Percentiles rank a stretch among this genome's conserved stretches.
These are phyloP conservation scores for Pseudomyrmex pallidus DNA, from an alignment of 1,140 invertebrate genomes.

Conservation along the genomic window DNA sequence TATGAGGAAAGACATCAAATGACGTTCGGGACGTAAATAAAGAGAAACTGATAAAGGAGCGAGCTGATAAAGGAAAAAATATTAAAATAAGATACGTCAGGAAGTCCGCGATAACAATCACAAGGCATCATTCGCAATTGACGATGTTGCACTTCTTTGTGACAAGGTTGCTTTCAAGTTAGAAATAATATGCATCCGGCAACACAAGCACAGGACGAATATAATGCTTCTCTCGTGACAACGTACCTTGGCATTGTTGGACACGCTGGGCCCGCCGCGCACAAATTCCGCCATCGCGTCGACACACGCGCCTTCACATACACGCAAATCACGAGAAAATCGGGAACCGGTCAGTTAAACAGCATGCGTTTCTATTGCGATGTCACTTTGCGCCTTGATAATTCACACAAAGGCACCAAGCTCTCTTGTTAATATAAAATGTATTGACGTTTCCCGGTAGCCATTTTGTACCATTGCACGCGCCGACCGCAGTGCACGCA, in stretches of 20 bases:
- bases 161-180: neutral
- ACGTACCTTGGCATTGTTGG: slow-evolving; percentile 84
- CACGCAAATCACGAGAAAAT: slow-evolving; percentile 59
- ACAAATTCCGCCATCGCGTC: slow-evolving; percentile 87
- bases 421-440: slow-evolving; percentile 76
- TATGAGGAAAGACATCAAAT: slow-evolving; percentile 6
- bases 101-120: no score
- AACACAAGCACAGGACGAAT: slow-evolving; percentile 2
- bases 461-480: slow-evolving; percentile 79
- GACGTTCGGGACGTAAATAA: neutral
- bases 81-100: no score
- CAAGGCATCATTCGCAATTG: no score
- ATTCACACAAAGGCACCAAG: slow-evolving; percentile 77
- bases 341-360: slow-evolving; percentile 62
- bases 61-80: neutral
- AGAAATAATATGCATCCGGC: neutral
- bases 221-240: slow-evolving; percentile 7
- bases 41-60: neutral
- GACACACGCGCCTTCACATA: slow-evolving; percentile 68
- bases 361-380: slow-evolving; percentile 72
- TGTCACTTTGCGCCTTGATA: slow-evolving; percentile 54
- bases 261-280: slow-evolving; percentile 85
- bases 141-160: no score
- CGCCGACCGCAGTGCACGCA: slow-evolving; percentile 45
- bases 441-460: slow-evolving; percentile 84